Conservation (phyloP, 2,797 vertebrate species). For the Spheniscus humboldti region DNA sequence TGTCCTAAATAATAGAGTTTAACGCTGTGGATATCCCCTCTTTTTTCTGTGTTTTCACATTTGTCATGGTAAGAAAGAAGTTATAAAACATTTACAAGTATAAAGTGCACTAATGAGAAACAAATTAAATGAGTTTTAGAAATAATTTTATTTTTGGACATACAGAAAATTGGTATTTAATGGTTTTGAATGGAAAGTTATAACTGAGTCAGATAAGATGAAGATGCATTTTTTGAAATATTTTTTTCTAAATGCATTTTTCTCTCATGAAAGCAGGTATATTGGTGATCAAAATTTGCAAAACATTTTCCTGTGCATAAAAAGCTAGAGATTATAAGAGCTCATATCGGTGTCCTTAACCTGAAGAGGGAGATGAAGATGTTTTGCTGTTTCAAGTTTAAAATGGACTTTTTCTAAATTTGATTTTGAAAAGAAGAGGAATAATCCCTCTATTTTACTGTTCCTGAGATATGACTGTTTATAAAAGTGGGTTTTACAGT, state of each 20-base stretch:
- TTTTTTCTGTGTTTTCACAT: neutral
- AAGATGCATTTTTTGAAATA: neutral
- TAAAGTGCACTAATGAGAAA: neutral
- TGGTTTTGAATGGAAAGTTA: neutral
- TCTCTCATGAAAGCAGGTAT: neutral
- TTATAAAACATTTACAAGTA: neutral
- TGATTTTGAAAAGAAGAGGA: neutral
- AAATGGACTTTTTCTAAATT: neutral
- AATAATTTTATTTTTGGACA: neutral
- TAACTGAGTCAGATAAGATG: neutral
- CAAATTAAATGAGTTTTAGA: neutral
- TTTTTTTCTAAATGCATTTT: neutral
- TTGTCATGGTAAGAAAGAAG: neutral
- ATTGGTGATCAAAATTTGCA: neutral
- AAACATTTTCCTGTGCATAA: neutral
- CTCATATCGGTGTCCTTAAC: neutral
- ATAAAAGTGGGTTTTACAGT: neutral
- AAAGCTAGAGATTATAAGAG: neutral
- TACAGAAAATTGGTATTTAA: neutral
- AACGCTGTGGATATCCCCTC: neutral
- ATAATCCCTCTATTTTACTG: neutral
- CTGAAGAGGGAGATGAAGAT: neutral
- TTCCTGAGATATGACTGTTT: neutral
- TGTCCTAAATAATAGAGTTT: neutral
- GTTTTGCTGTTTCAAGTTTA: neutral